These are phyloP conservation scores for Tauraco erythrolophus DNA, from an alignment of 2,113 vertebrate species.

Conservation along the genomic window DNA sequence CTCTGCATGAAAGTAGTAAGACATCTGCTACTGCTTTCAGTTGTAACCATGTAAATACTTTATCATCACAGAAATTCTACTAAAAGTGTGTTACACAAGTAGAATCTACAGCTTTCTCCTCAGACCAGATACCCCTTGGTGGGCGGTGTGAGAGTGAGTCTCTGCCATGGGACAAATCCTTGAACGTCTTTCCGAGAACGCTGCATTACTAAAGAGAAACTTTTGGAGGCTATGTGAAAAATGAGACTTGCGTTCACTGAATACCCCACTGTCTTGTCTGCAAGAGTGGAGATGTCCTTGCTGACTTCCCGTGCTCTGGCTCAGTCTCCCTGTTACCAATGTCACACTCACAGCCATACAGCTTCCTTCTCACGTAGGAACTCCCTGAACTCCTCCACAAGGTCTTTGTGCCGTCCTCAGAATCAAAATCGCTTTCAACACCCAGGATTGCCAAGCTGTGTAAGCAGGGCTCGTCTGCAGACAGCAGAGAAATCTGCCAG, in stretches of 20 bases:
- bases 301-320: neutral
- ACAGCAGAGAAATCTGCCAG: neutral
- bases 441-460: neutral
- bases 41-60: neutral
- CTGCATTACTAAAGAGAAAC: neutral
- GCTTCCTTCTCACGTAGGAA: neutral
- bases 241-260: neutral
- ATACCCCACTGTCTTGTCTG: neutral
- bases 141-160: neutral
- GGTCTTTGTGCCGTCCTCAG: neutral
- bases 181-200: neutral
- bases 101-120: neutral
- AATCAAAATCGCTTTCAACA: neutral
- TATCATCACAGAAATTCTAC: neutral
- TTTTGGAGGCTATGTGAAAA: neutral
- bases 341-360: neutral
- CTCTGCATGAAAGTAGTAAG: neutral
- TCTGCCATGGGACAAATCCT: neutral
- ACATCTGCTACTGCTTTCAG: neutral
- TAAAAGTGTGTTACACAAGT: neutral
- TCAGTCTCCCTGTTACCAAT: neutral
- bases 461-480: neutral
- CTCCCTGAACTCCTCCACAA: neutral
- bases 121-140: neutral
- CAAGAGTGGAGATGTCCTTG: neutral